A percentile compares a stretch with the other conserved stretches of the same genome.
Evolutionary conservation across 2,888 invertebrate genomes (phyloP).

Genomic region (Ganaspis brasiliensis): DNA sequence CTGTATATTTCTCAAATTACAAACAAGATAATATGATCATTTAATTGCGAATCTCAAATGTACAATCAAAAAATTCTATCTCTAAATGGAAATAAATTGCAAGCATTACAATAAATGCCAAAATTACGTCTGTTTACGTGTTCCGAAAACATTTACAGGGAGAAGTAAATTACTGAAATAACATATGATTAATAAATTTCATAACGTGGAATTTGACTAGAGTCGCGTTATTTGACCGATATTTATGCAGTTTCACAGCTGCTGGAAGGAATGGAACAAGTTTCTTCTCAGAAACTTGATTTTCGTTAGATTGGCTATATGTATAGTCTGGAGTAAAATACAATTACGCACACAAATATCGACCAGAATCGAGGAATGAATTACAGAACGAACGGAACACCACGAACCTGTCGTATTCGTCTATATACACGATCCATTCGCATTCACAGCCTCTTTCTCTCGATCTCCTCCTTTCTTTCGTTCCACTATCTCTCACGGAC

Average conservation of each 20-base stretch:
- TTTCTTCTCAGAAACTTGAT: neutral
- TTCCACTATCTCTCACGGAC: conserved; percentile 57
- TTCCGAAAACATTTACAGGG: neutral
- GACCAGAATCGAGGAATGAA: conserved; percentile 3
- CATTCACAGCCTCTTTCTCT: conserved; percentile 41
- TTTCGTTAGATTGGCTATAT: neutral
- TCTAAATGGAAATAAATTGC: neutral
- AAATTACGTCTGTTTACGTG: no score
- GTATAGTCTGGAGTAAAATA: neutral
- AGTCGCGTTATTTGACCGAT: conserved; percentile 22
- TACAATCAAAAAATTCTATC: no score
- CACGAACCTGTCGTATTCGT: conserved; percentile 15
- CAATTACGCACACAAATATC: conserved; percentile 12
- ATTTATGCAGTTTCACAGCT: conserved; percentile 17
- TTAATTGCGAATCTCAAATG: no score
- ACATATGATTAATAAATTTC: conserved; percentile 6
- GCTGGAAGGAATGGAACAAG: conserved; percentile 9
- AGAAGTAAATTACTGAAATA: neutral
- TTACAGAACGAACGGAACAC: conserved; percentile 5
- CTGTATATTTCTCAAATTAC: no score
- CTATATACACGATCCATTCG: conserved; percentile 11
- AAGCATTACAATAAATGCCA: no score
- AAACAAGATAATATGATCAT: no score
- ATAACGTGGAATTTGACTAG: conserved; percentile 18
- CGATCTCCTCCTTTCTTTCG: conserved; percentile 57